Conservation (phyloP, 1,140 invertebrate genomes). For the Portunus trituberculatus region DNA sequence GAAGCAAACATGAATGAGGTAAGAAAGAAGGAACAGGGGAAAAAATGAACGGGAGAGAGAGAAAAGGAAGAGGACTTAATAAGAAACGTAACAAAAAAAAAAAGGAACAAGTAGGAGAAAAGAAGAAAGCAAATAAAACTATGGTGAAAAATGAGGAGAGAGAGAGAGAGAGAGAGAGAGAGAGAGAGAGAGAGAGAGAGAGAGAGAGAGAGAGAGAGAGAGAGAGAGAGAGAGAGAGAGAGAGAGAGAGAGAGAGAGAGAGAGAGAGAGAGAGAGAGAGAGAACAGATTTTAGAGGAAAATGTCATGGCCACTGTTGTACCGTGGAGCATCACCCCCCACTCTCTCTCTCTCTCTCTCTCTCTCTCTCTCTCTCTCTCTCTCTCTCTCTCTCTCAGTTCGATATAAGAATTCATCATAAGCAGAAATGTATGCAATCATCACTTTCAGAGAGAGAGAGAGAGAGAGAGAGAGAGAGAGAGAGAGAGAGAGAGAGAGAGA, state of each 20-base stretch:
- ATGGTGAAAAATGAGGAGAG: not conserved
- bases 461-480: conserved; percentile 37
- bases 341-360: conserved; percentile 29
- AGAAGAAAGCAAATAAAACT: too few relatives aligned
- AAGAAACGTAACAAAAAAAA: too few relatives aligned
- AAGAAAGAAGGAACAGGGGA: too few relatives aligned
- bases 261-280: conserved; percentile 2
- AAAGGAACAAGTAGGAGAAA: too few relatives aligned
- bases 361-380: conserved; percentile 33
- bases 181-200: conserved; percentile 11
- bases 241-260: conserved; percentile 47
- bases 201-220: conserved; percentile 1
- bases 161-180: conserved; percentile 11
- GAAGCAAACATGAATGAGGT: too few relatives aligned
- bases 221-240: conserved; percentile 48
- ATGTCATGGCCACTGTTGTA: conserved; percentile 37
- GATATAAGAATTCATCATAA: too few relatives aligned
- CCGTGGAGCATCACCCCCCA: not conserved
- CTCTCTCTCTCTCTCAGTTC: conserved; percentile 15
- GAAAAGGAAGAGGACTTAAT: too few relatives aligned
- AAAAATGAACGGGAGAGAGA: too few relatives aligned
- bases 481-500: conserved; percentile 34
- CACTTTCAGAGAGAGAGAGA: conserved; percentile 2
- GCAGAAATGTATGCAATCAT: too few relatives aligned
- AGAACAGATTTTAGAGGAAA: conserved; percentile 2